Base-by-base conservation (phyloP, 2,797 vertebrate species). In the Periparus ater region DNA sequence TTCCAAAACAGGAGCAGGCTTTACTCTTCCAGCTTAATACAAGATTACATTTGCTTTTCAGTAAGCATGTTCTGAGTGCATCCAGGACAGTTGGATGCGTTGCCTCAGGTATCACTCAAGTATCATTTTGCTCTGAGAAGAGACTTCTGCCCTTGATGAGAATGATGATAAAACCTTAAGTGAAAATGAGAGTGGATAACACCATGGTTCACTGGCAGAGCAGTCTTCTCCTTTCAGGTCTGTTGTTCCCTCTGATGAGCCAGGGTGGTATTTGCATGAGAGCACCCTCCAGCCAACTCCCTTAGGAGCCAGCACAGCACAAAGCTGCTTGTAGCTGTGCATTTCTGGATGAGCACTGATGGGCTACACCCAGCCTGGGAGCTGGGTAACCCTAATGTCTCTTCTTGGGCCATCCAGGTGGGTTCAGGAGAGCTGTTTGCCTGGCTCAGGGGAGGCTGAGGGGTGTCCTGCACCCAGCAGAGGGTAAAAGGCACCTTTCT, bases 281-380 rank as follows among this genome's bases (percentile, higher is more conserved):
- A 58, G 13, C 67, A 70, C 9, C 25, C 7, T 72, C 21, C 62
- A 58, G 26, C 14, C 58, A 34, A 5, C 32, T 78, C 42, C 38
- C 25, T 9, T 34, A 18, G 38, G 61, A 48, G n/a, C 1, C 2
- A n/a, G 26, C 15, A 26, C 21, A 63, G 18, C 68, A 57, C 61
- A 54, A 57, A 63, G 13, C 18, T 63, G 27, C n/a, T 32, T 3
- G 2, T 55, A 34, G 13, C 27, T 45, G 11, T 23, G 16, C 7
- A 6, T 32, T 83, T 74, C 66, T 42, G 1, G 0, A 26, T 40
- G n/a, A 75, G 16, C 2, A 2, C 17, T 72, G 45, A 18, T 0
- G 0, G 36, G 55, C 32, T 83, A 19, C 36, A 53, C 0, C 1
- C 27, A 79, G 27, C 15, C 26, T 71, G 26, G 26, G 25, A 82